Conservation (phyloP, 2,113 vertebrate species). For the Nycticryphes semicollaris region DNA sequence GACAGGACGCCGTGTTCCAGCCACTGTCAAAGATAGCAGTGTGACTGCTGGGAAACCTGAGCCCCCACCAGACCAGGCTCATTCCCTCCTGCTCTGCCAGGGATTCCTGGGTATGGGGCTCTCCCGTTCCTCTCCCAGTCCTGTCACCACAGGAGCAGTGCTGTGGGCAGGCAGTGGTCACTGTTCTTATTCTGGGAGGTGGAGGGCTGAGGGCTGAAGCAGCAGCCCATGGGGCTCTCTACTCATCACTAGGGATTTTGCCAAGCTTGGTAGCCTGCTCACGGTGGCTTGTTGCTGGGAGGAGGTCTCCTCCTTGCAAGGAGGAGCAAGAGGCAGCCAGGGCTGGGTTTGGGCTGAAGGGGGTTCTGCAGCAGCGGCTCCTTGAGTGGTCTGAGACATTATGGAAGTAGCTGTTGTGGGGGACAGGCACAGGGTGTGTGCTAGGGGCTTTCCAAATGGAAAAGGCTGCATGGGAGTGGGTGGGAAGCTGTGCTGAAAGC, state of each 20-base stretch:
- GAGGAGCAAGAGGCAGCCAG: not conserved
- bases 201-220: not conserved
- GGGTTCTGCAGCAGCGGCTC: not conserved
- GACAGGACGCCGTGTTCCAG: not conserved
- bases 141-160: accelerated
- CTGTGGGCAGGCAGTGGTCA: not conserved
- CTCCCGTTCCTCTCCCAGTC: not conserved
- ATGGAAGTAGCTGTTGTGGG: not conserved
- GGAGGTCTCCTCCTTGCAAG: not conserved
- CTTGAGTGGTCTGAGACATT: not conserved
- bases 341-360: not conserved
- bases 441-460: not conserved
- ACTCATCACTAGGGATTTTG: not conserved
- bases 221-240: not conserved
- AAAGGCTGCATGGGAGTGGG: not conserved
- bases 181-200: accelerated
- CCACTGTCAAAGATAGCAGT: not conserved
- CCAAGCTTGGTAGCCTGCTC: not conserved
- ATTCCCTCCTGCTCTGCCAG: not conserved
- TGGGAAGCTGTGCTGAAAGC: not conserved
- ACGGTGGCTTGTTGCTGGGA: no score
- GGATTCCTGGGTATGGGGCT: not conserved
- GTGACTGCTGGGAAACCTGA: not conserved
- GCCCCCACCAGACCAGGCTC: not conserved
- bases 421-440: accelerated